Base-by-base conservation (phyloP, 2,888 invertebrate species). In the Idaea biselata region DNA sequence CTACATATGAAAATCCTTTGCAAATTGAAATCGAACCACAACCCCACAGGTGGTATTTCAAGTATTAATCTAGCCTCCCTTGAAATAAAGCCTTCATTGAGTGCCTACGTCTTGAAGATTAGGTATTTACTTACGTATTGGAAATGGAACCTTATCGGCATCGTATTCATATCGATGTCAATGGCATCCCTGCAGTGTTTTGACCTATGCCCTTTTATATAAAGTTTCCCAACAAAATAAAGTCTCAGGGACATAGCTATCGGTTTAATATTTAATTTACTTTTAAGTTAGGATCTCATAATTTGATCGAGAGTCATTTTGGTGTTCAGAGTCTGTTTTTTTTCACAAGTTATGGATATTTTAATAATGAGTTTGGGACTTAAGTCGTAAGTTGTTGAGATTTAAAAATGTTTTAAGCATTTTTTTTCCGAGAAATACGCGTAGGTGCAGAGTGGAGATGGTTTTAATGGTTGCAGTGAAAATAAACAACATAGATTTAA, bases 21-120 rank as follows among this genome's bases (percentile, higher is more conserved):
- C 17, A 44, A 64, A 64, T 64, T 63, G 55, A 61, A 63, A 60
- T 58, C 33, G 18, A 56, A 18, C 58, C 55, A 16, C 33, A 59
- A 58, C 63, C 61, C 66, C 8, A 61, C 69, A 68, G 67, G 69
- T 69, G 66, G 63, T 62, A 65, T 64, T 66, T 59, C 58, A 64
- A 65, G 63, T 62, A 60, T 58, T 58, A 60, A 63, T 63, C 44
- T 60, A 63, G 60, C 57, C 61, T 55, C 33, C 18, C 56, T 56
- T 56, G 58, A 68, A 71, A 69, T 66, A 71, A 69, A 64, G 64
- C 66, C 63, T 33, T 58, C 57, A 65, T 63, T 63, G 68, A 69
- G 69, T 69, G 71, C 63, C 67, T 70, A 74, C 63, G 70, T 72
- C 70, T 73, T 73, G 62, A 73, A 69, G 72, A 73, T 77, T 77